Percentiles rank a stretch among this genome's conserved stretches.
phyloP scores from a whole-genome alignment of 2,797 vertebrate species.

The Catamblyrhynchus diadema region DNA sequence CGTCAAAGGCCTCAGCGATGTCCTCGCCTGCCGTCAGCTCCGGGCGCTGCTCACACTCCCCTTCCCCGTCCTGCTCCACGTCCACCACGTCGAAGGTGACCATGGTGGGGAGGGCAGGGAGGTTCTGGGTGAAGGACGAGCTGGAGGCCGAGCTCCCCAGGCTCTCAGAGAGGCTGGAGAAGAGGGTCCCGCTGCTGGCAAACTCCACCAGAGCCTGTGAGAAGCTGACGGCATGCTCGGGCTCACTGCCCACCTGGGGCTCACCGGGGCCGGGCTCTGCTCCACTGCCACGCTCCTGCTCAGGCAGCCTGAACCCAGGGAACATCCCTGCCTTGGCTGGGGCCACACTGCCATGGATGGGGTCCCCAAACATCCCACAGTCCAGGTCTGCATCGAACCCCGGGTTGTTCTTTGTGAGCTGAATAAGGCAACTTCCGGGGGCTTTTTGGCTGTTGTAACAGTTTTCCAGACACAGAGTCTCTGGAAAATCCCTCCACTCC shows the following conservation, averaged over 20 bases:
- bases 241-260: constrained; percentile 66
- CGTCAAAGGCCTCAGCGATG: constrained; percentile 86
- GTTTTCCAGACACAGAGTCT: constrained; percentile 52
- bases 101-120: constrained; percentile 91
- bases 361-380: constrained; percentile 51
- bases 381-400: constrained; percentile 59
- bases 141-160: constrained; percentile 81
- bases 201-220: constrained; percentile 94
- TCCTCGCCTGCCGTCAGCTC: constrained; percentile 89
- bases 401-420: constrained; percentile 43
- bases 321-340: constrained; percentile 14
- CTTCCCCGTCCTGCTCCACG: constrained; percentile 89
- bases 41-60: constrained; percentile 89
- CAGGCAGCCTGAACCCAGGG: constrained; percentile 23
- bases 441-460: constrained; percentile 62
- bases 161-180: constrained; percentile 83
- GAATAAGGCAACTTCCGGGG: constrained; percentile 67
- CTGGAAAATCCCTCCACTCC: constrained; percentile 72
- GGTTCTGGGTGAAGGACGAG: constrained; percentile 87
- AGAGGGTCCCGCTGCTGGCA: constrained; percentile 86
- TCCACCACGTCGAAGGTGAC: constrained; percentile 96
- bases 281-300: background rate
- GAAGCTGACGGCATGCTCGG: constrained; percentile 87
- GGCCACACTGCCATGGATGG: background rate
- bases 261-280: background rate